phyloP scores from a whole-genome alignment of 2,888 invertebrate species.

The Pandemis cinnamomeana region DNA sequence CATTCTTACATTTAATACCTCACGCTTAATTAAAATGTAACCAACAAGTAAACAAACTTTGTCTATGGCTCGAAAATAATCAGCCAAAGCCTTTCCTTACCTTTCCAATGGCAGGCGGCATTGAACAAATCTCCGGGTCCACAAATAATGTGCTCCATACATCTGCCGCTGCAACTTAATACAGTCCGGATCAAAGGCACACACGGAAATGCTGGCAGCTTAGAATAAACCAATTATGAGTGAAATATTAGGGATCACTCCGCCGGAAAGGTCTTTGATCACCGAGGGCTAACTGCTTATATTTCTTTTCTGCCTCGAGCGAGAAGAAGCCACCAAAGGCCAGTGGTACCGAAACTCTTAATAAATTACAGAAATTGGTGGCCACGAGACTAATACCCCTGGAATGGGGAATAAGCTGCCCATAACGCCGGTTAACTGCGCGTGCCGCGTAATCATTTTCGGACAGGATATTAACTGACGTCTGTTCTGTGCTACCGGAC shows the following conservation, averaged over 20 bases:
- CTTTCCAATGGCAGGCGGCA: slow-evolving; percentile 63
- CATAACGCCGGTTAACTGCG: slow-evolving; percentile 78
- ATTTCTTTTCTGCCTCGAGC: slow-evolving; percentile 71
- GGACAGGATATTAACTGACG: slow-evolving; percentile 81
- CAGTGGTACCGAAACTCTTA: slow-evolving; percentile 75
- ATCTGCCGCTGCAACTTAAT: slow-evolving; percentile 79
- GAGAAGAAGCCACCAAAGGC: slow-evolving; percentile 74
- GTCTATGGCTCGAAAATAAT: background rate
- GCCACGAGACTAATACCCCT: slow-evolving; percentile 73
- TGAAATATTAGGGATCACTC: slow-evolving; percentile 84
- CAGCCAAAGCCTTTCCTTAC: slow-evolving; percentile 23
- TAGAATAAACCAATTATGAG: slow-evolving; percentile 85
- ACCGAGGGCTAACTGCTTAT: slow-evolving; percentile 69
- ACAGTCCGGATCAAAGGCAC: slow-evolving; percentile 82
- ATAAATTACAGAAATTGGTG: slow-evolving; percentile 83
- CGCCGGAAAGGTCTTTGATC: slow-evolving; percentile 79
- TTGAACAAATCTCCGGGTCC: slow-evolving; percentile 73
- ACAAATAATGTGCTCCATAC: slow-evolving; percentile 78
- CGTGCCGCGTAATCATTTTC: slow-evolving; percentile 81
- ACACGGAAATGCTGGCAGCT: slow-evolving; percentile 80
- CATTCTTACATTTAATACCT: no score
- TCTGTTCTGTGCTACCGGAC: slow-evolving; percentile 63
- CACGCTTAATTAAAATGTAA: background rate
- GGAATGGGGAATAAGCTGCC: slow-evolving; percentile 81
- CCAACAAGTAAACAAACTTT: slow-evolving; percentile 6